These are phyloP conservation scores for Triplophysa rosa DNA, from an alignment of 2,113 vertebrate species.

Conservation along the genomic window DNA sequence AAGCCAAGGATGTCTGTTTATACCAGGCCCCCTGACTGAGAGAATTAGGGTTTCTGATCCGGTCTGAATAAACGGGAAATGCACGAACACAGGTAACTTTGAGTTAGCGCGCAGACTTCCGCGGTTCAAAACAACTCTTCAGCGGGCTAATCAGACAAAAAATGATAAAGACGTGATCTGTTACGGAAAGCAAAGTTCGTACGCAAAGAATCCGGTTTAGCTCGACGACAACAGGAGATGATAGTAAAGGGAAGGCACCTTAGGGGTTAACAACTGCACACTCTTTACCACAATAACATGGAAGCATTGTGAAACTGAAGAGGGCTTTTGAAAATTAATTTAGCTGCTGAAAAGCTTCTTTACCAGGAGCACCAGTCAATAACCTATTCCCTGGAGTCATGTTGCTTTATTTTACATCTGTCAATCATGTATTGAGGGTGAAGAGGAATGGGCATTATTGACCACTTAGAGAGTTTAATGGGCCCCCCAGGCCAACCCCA, in stretches of 20 bases:
- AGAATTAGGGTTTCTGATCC: neutral
- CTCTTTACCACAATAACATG: constrained; percentile 42
- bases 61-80: neutral
- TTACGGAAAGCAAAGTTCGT: neutral
- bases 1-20: constrained; percentile 20
- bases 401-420: constrained; percentile 53
- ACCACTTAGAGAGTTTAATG: constrained; percentile 54
- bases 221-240: neutral
- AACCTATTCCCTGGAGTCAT: constrained; percentile 52
- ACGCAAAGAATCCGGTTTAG: neutral
- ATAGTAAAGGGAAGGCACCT: neutral
- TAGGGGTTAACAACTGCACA: constrained; percentile 41
- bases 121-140: neutral
- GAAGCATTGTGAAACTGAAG: constrained; percentile 40
- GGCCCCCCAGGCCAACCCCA: constrained; percentile 48
- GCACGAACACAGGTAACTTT: neutral
- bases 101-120: neutral
- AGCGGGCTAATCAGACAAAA: constrained; percentile 21
- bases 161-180: neutral
- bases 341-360: constrained; percentile 50
- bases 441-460: constrained; percentile 51
- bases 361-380: constrained; percentile 52
- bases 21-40: constrained; percentile 27
- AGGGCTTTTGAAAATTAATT: constrained; percentile 55
- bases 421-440: constrained; percentile 52